These are phyloP conservation scores for Teleogryllus occipitalis DNA, from an alignment of 1,140 invertebrate species.

Conservation along the genomic window DNA sequence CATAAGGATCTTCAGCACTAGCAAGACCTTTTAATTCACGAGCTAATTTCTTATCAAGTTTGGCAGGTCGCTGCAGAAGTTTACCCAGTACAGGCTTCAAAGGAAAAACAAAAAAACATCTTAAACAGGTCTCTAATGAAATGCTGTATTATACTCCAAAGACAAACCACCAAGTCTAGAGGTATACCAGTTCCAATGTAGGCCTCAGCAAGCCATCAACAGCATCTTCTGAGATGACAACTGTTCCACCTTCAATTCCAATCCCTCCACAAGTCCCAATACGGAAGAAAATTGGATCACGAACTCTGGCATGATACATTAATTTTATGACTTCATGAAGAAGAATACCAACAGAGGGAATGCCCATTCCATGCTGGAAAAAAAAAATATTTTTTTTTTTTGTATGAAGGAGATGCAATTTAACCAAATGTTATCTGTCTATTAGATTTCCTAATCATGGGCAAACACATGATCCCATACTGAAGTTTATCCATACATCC, in stretches of 20 bases:
- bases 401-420: background rate
- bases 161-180: background rate
- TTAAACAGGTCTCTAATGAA: too few species aligned
- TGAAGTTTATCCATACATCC: too few species aligned
- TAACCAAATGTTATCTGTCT: too few species aligned
- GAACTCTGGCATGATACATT: slow-evolving; percentile 60
- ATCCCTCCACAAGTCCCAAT: slow-evolving; percentile 77
- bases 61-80: slow-evolving; percentile 66
- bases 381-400: background rate
- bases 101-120: background rate
- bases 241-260: slow-evolving; percentile 60
- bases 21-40: slow-evolving; percentile 67
- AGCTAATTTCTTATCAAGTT: slow-evolving; percentile 69
- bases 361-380: slow-evolving; percentile 73
- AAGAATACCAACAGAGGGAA: slow-evolving; percentile 67
- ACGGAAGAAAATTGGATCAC: slow-evolving; percentile 66
- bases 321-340: slow-evolving; percentile 77
- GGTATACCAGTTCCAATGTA: slow-evolving; percentile 51
- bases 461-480: too few species aligned
- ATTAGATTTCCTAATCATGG: too few species aligned
- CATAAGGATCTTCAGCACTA: slow-evolving; percentile 70
- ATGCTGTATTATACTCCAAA: too few species aligned
- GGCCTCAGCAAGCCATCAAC: slow-evolving; percentile 57
- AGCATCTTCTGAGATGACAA: slow-evolving; percentile 62
- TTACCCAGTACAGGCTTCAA: slow-evolving; percentile 83